Conservation (phyloP, 2,888 invertebrate genomes). For the Brachyopa scutellaris region DNA sequence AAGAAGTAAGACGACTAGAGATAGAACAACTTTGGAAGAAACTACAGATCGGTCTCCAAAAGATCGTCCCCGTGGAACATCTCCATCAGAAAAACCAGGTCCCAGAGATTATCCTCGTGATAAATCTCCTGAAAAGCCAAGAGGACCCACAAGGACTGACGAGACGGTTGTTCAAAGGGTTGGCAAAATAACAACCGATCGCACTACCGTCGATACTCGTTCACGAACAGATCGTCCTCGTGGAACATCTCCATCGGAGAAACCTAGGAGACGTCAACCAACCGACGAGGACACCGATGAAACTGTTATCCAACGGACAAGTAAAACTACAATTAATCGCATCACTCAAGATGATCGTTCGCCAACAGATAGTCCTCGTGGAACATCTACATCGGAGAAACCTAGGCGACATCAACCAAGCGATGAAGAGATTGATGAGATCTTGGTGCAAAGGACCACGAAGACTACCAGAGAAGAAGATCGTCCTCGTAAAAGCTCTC, state of each 20-base stretch:
- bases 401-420: slow-evolving; percentile 17
- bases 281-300: slow-evolving; percentile 9
- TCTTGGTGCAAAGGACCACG: not conserved
- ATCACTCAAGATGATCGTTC: not conserved
- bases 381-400: slow-evolving; percentile 52
- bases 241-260: not conserved
- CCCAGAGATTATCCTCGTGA: slow-evolving; percentile 1
- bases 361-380: slow-evolving; percentile 19
- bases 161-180: slow-evolving; percentile 8
- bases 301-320: slow-evolving; percentile 1
- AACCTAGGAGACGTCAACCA: not conserved
- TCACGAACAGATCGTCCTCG: not conserved
- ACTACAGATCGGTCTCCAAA: not conserved
- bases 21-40: slow-evolving; percentile 1
- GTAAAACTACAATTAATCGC: not conserved
- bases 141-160: slow-evolving; percentile 5
- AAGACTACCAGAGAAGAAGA: slow-evolving; percentile 14
- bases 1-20: not conserved
- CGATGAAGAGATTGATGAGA: slow-evolving; percentile 41
- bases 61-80: not conserved
- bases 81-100: slow-evolving; percentile 11
- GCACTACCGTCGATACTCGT: not conserved
- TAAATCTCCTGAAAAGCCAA: slow-evolving; percentile 29
- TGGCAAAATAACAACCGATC: slow-evolving; percentile 14
- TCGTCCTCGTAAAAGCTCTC: slow-evolving; percentile 5